phyloP scores from a whole-genome alignment of 53 echinoderm and acorn worm species.

The Holothuria leucospilota region DNA sequence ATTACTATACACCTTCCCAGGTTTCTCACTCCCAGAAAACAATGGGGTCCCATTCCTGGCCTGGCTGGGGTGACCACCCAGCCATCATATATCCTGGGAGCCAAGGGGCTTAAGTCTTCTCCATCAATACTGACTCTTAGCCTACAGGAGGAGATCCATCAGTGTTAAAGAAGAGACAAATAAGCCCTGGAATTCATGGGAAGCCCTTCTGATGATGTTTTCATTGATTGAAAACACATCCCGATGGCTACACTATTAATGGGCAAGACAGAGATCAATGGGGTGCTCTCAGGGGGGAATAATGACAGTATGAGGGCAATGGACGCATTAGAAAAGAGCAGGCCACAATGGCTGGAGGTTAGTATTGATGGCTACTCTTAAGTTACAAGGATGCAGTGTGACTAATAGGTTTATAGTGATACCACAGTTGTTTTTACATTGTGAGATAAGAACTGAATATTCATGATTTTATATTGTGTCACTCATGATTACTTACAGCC shows the following conservation, averaged over 20 bases:
- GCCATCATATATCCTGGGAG: no score
- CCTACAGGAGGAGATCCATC: conserved; percentile 3
- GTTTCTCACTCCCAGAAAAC: no score
- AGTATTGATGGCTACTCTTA: conserved; percentile 11
- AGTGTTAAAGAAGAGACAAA: neutral
- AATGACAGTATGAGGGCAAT: conserved; percentile 21
- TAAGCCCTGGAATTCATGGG: neutral
- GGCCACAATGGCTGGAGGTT: neutral
- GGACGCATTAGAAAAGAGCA: conserved; percentile 7
- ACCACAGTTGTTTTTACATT: no score
- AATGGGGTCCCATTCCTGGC: no score
- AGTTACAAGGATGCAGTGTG: conserved; percentile 35
- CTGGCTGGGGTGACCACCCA: no score
- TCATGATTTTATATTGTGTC: no score
- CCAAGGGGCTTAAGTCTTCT: neutral
- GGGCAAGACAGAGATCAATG: conserved; percentile 16
- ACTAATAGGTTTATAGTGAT: conserved; percentile 22
- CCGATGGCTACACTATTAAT: conserved; percentile 17
- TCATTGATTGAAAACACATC: conserved; percentile 16
- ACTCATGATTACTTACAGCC: no score
- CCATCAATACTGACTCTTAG: conserved; percentile 27
- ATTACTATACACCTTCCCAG: no score
- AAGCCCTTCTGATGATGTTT: conserved; percentile 14
- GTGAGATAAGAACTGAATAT: no score
- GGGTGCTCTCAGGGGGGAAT: conserved; percentile 6